phyloP scores from a whole-genome alignment of 2,113 vertebrate genomes.

The Psephotus haematonotus region DNA sequence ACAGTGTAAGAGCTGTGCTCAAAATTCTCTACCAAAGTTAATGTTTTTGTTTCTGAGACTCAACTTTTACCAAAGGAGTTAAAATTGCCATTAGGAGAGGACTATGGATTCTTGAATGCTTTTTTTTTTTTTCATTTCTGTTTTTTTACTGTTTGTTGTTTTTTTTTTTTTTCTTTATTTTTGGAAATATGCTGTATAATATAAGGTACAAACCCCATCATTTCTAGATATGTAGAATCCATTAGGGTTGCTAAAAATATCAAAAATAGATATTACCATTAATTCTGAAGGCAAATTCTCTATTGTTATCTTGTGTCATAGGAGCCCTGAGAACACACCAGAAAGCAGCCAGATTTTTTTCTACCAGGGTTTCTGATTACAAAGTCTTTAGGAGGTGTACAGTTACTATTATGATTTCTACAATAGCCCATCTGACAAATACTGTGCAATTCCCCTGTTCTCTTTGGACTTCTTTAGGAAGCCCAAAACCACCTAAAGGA shows the following conservation, averaged over 20 bases:
- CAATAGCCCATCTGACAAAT: neutral
- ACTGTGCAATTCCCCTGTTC: fast-evolving
- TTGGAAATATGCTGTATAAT: neutral
- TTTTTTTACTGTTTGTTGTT: neutral
- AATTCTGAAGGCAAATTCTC: neutral
- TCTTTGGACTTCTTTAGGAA: neutral
- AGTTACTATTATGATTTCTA: neutral
- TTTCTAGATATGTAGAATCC: neutral
- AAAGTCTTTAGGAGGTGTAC: neutral
- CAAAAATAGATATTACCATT: neutral
- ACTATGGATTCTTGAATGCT: neutral
- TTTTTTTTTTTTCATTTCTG: neutral
- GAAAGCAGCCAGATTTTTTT: neutral
- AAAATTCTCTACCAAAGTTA: neutral
- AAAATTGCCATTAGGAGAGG: neutral
- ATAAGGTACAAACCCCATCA: neutral
- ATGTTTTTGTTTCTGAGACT: neutral
- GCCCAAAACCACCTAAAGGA: neutral
- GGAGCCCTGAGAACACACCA: neutral
- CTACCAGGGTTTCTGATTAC: neutral
- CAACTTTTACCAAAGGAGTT: neutral
- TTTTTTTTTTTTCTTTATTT: neutral
- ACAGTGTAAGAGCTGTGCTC: neutral
- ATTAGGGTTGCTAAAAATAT: neutral
- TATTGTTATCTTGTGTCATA: neutral